A percentile compares a stretch with the other conserved stretches of the same genome.
Conservation (phyloP, 1,140 invertebrate species). For the Melipona quadrifasciata region DNA sequence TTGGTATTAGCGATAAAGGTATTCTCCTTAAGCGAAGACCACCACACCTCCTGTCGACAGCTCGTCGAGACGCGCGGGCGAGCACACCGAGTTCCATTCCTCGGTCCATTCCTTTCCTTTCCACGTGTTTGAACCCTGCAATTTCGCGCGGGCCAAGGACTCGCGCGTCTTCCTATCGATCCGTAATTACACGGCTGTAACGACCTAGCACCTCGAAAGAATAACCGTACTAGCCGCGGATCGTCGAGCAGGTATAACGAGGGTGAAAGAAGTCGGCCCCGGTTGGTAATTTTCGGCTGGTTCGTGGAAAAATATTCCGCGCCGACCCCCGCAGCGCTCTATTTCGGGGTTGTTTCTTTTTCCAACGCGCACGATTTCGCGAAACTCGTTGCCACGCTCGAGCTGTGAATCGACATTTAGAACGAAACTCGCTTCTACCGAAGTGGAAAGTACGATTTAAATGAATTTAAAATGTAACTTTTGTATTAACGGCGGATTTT, state of each 20-base stretch:
- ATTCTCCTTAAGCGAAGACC: conserved; percentile 2
- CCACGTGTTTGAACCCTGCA: conserved; percentile 11
- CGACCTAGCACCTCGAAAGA: conserved; percentile 33
- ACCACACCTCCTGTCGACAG: conserved; percentile 23
- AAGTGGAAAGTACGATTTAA: too few species aligned
- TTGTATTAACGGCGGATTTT: too few species aligned
- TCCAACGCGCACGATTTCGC: not conserved
- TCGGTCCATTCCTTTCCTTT: too few species aligned
- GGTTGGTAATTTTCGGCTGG: not conserved
- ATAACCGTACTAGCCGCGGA: not conserved
- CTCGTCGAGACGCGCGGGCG: not conserved
- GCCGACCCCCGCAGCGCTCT: not conserved
- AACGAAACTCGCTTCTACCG: not conserved
- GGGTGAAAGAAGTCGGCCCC: too few species aligned
- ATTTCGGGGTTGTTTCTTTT: not conserved
- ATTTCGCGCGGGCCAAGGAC: conserved; percentile 4
- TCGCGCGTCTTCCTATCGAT: conserved; percentile 19
- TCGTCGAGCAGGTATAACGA: not conserved
- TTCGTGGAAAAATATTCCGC: conserved; percentile 5
- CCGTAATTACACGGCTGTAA: conserved; percentile 24
- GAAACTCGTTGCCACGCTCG: not conserved
- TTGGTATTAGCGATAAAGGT: conserved; percentile 10
- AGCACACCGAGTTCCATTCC: not conserved
- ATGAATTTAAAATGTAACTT: too few species aligned
- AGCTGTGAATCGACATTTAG: too few species aligned